Base-by-base conservation (phyloP, 2,113 vertebrate genomes). In the Lontra canadensis region DNA sequence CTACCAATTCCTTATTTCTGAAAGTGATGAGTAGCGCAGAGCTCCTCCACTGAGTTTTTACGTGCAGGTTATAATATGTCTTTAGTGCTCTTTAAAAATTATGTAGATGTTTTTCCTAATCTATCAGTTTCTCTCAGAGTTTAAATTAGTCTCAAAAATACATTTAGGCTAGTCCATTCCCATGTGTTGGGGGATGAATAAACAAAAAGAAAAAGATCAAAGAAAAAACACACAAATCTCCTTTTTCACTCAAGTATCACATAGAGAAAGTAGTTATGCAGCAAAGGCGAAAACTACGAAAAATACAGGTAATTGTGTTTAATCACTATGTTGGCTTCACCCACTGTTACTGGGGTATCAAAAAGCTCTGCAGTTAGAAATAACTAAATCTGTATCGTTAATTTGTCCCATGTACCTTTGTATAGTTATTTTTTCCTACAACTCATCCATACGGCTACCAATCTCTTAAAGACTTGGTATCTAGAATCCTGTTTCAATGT, bases 1-100 rank as follows among this genome's bases (percentile, higher is more conserved):
- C 42, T 86, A 81, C 8, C 31, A 5, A 25, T 65, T 86, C 1
- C 36, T 94, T 91, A 34, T 90, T 91, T 97, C 25, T 86, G n/a
- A 15, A 84, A 84, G n/a, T 73, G 11, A 57, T 86, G 61, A 90
- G 93, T 93, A 92, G 55, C 67, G 26, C 97, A 65, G 55, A 13
- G 0, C 88, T 31, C 1, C 6, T 88, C 81, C 49, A 76, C 76
- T 97, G n/a, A 94, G 90, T 10, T 78, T 94, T 97, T 94, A 67
- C 6, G 6, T 69, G 78, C 79, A 95, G 69, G 44, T 79, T 87
- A 39, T n/a, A 34, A 59, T 88, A 95, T 92, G 67, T 3, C 11
- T 69, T 96, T 90, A 49, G 14, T 3, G 78, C 78, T 93, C 3
- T 63, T 87, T 92, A 81, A 93, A 65, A 73, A 39, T 85, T 49